These are phyloP conservation scores for Drosophila repletoides DNA, from an alignment of 1,140 invertebrate genomes.

Conservation along the genomic window DNA sequence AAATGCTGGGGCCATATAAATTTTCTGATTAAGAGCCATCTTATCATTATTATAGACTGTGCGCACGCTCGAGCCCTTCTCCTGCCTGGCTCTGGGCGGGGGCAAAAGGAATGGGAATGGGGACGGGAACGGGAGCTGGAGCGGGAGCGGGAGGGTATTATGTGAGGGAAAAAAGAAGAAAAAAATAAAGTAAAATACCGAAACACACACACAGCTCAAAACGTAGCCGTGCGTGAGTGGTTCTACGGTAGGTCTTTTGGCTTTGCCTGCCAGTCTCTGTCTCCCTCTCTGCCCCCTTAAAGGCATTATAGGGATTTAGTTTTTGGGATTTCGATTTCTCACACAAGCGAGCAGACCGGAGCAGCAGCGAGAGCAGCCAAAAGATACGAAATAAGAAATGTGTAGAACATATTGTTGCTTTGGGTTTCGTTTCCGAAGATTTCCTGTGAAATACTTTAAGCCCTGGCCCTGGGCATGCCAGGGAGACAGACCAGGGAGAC, in stretches of 20 bases:
- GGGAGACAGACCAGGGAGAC: conserved; percentile 1
- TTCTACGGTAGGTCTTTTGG: no score
- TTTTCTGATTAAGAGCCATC: conserved; percentile 82
- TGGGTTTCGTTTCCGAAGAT: conserved; percentile 72
- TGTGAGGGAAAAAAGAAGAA: conserved; percentile 19
- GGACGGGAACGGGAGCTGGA: conserved; percentile 4
- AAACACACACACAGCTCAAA: conserved; percentile 53
- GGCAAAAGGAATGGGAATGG: no score
- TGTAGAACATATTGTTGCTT: conserved; percentile 80
- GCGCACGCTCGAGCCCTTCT: conserved; percentile 62
- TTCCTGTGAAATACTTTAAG: conserved; percentile 82
- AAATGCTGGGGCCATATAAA: conserved; percentile 76
- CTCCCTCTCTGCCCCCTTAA: conserved; percentile 32
- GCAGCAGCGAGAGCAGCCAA: neutral
- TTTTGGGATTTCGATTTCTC: conserved; percentile 81
- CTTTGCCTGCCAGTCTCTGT: neutral
- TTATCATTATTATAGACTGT: conserved; percentile 82
- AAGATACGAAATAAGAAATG: conserved; percentile 57
- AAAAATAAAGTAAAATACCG: conserved; percentile 56
- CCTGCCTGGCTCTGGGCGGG: conserved; percentile 19
- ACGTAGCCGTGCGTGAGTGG: conserved; percentile 53
- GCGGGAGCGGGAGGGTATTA: neutral
- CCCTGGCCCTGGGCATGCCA: conserved; percentile 45
- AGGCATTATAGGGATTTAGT: conserved; percentile 81
- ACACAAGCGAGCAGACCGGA: conserved; percentile 38